phyloP scores from a whole-genome alignment of 2,113 vertebrate species.

The Mesembrinibis cayennensis region DNA sequence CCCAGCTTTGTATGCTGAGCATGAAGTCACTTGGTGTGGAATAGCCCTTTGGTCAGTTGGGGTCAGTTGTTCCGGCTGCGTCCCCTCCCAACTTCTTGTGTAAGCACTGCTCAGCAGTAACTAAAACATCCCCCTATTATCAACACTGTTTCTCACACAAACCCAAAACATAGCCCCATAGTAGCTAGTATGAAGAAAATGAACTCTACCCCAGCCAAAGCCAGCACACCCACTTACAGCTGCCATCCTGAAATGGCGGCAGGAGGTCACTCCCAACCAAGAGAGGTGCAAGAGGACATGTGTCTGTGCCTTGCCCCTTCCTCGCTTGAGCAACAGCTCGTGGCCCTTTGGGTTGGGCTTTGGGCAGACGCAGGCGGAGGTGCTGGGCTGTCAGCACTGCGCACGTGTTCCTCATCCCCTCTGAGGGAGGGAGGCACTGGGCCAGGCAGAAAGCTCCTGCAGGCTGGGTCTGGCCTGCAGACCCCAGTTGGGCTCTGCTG shows the following conservation, averaged over 20 bases:
- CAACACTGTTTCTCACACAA: no score
- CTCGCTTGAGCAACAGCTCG: background rate
- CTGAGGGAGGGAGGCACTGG: background rate
- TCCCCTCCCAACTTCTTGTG: no score
- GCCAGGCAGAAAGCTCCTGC: background rate
- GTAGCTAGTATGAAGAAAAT: no score
- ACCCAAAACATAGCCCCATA: no score
- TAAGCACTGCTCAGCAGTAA: no score
- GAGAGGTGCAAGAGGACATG: background rate
- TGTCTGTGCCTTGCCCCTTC: background rate
- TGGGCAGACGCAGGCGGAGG: background rate
- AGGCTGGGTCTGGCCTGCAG: background rate
- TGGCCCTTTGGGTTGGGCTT: background rate
- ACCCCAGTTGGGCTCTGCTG: background rate
- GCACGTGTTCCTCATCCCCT: fast-evolving
- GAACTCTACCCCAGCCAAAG: no score
- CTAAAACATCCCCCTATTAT: no score
- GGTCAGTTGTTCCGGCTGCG: no score
- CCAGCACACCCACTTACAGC: background rate
- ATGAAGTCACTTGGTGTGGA: no score
- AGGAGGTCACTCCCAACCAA: background rate
- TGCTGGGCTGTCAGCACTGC: background rate
- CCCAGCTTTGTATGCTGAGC: no score
- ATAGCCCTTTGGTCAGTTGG: no score
- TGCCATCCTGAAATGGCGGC: background rate